These are phyloP conservation scores for Andrena dorsata DNA, from an alignment of 2,888 invertebrate species.

Conservation along the genomic window DNA sequence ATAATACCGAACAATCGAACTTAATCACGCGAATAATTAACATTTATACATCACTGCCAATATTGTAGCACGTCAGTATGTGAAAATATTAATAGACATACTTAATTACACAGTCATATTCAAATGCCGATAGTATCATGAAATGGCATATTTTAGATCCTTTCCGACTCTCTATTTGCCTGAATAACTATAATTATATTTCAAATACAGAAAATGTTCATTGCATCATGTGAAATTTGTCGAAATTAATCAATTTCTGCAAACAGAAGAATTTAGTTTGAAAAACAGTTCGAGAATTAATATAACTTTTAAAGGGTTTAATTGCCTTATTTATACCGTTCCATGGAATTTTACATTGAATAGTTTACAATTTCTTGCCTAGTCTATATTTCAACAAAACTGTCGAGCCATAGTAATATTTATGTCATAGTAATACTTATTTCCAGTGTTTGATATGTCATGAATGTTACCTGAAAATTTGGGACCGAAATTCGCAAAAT, in stretches of 20 bases:
- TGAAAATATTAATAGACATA: slow-evolving; percentile 17
- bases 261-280: neutral
- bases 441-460: too few relatives aligned
- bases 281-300: too few relatives aligned
- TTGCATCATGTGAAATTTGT: neutral
- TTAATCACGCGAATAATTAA: slow-evolving; percentile 29
- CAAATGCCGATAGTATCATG: slow-evolving; percentile 2
- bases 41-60: slow-evolving; percentile 10
- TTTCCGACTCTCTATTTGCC: neutral
- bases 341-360: too few relatives aligned
- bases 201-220: neutral
- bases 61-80: neutral
- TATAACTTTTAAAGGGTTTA: neutral
- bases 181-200: neutral
- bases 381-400: too few relatives aligned
- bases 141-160: neutral
- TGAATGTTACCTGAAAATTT: too few relatives aligned
- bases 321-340: too few relatives aligned
- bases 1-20: slow-evolving; percentile 25
- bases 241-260: neutral
- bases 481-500: too few relatives aligned
- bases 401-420: too few relatives aligned
- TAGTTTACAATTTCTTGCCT: too few relatives aligned
- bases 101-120: neutral
- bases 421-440: too few relatives aligned